Evolutionary conservation across 1,140 invertebrate genomes (phyloP).

Genomic region (Oryctes rhinoceros): DNA sequence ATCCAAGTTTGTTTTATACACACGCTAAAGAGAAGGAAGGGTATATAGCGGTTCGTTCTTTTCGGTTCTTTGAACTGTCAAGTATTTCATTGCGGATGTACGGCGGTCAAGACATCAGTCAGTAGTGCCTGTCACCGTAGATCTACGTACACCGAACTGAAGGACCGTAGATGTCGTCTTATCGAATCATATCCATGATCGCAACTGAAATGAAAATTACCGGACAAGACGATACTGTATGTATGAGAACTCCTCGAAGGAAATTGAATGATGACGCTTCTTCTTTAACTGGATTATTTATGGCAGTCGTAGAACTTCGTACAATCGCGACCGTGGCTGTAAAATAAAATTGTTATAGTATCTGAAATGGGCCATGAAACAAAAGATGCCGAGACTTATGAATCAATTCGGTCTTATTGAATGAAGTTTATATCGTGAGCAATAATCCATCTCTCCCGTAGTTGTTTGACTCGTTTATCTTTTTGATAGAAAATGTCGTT

Average conservation of each 20-base stretch:
- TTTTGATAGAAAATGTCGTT: too few species aligned
- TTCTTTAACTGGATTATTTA: constrained; percentile 6
- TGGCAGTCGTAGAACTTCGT: not conserved
- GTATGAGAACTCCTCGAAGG: not conserved
- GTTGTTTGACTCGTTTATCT: not conserved
- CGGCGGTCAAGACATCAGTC: constrained; percentile 20
- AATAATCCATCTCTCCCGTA: not conserved
- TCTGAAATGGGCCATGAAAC: not conserved
- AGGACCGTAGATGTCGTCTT: not conserved
- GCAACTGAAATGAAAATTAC: constrained; percentile 23
- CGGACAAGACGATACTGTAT: not conserved
- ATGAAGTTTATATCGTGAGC: not conserved
- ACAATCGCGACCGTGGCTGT: not conserved
- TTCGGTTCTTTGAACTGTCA: constrained; percentile 5
- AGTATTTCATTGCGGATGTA: not conserved
- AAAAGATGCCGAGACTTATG: not conserved
- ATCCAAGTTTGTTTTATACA: constrained; percentile 45
- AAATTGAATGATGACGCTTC: constrained; percentile 8
- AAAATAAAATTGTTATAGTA: constrained; percentile 1
- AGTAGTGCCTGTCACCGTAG: not conserved
- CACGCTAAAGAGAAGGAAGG: not conserved
- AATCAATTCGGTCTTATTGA: not conserved
- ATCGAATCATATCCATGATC: constrained; percentile 28
- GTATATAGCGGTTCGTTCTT: not conserved
- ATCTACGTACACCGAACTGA: constrained; percentile 1